Percentiles rank a stretch among this genome's conserved stretches.
Conservation (phyloP, 2,888 invertebrate genomes). For the Lepetodrilus schrolli region DNA sequence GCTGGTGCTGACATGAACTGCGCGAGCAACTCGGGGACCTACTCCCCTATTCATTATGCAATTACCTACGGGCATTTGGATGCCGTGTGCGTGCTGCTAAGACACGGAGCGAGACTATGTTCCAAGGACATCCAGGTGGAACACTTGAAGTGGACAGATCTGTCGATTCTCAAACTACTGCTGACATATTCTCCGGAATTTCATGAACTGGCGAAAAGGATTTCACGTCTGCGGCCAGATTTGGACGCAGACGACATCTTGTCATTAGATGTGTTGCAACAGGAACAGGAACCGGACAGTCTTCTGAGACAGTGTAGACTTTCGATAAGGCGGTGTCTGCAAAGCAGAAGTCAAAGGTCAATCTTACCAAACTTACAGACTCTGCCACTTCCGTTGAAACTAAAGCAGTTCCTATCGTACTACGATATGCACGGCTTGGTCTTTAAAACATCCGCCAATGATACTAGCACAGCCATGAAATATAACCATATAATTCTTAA, state of each 20-base stretch:
- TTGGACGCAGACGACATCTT: background rate
- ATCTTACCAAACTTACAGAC: background rate
- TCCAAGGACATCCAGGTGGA: background rate
- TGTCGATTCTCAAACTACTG: background rate
- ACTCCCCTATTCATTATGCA: slow-evolving; percentile 1
- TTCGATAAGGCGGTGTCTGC: background rate
- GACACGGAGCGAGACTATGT: background rate
- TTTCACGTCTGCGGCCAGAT: background rate
- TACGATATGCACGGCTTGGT: background rate
- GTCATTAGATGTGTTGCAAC: background rate
- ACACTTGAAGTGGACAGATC: background rate
- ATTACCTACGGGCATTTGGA: slow-evolving; percentile 12
- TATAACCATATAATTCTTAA: no score
- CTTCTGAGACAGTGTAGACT: background rate
- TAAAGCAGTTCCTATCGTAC: background rate
- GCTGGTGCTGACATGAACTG: slow-evolving; percentile 14
- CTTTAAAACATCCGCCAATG: no score
- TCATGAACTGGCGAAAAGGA: background rate
- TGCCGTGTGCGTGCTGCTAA: background rate
- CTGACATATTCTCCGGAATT: background rate
- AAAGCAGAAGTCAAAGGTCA: background rate
- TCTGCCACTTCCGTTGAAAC: background rate
- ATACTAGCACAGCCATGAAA: no score
- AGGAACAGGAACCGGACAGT: background rate
- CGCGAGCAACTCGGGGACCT: background rate